Percentiles rank a stretch among this genome's conserved stretches.
Evolutionary conservation across 2,113 vertebrate genomes (phyloP).

Genomic region (Gadus chalcogrammus): DNA sequence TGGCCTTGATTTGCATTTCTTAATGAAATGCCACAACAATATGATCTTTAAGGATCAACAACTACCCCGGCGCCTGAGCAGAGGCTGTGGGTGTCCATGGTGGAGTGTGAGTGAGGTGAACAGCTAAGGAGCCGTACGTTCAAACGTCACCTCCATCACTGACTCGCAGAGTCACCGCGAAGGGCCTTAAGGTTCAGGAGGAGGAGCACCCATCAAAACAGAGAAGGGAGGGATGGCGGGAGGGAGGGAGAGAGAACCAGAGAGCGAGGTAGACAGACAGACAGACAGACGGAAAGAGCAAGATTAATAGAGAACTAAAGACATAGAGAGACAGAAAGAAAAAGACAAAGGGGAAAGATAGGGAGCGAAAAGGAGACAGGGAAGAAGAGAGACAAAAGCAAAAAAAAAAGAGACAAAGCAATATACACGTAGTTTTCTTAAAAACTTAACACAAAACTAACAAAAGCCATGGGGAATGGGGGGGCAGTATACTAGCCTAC

Average conservation of each 20-base stretch:
- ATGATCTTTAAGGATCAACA: slow-evolving; percentile 70
- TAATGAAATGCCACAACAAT: slow-evolving; percentile 78
- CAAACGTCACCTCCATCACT: slow-evolving; percentile 13
- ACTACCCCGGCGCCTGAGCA: slow-evolving; percentile 28
- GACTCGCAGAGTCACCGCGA: slow-evolving; percentile 15
- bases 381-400: background rate
- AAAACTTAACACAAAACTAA: background rate
- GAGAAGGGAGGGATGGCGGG: background rate
- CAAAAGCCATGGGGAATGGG: background rate
- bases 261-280: too few species aligned
- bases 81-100: slow-evolving; percentile 47
- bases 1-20: slow-evolving; percentile 73
- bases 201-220: slow-evolving; percentile 43
- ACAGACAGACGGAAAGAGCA: too few species aligned
- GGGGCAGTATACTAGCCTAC: background rate
- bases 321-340: too few species aligned
- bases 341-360: too few species aligned
- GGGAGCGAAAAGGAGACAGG: background rate
- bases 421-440: background rate
- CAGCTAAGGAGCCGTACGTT: slow-evolving; percentile 10
- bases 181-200: slow-evolving; percentile 44
- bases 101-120: slow-evolving; percentile 2
- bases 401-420: background rate
- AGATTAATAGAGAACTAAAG: too few species aligned
- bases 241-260: too few species aligned